Base-by-base conservation (phyloP, 1,140 invertebrate species). In the Brachystomella parvula region DNA sequence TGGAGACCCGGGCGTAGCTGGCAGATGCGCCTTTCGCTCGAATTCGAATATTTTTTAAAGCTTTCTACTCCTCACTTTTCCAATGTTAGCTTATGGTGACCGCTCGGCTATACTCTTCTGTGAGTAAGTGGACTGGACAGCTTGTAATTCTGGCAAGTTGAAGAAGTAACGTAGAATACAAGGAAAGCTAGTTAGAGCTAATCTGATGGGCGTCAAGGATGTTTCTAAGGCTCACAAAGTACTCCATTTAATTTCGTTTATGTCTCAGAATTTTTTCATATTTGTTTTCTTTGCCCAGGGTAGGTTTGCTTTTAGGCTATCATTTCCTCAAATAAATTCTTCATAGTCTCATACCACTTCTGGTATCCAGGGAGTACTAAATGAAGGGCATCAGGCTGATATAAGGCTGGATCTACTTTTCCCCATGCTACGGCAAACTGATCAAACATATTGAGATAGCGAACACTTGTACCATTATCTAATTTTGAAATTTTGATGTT, bases 371-470 rank as follows among this genome's bases (percentile, higher is more conserved):
- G 56, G 17, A 63, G 17, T 0, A 31, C 32, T 21, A 69, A 61
- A 63, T 69, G 67, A 0, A 69, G 26, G 2, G 26, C 3, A 39
- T 69, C 67, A 21, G 30, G 3, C 1, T 32, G 26, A 44, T 47
- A 69, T 28, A 69, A 44, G 19, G 32, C 19, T 3, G 61, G 29
- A 30, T 65, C 59, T 3, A 65, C 39, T 3, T 58, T 15, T 15
- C 21, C 63, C n/a, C 57, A 64, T 28, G 35, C 58, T 6, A 32
- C 47, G 47, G 56, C 31, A 44, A 69, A 69, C 3, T 33, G 26
- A 12, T 66, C 29, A n/a, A 56, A 69, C 67, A 69, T 65, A 57
- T 65, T 35, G 9, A 69, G 24, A 24, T 35, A 69, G 6, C 24
- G 32, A 33, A 69, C 39, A 6, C 29, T 60, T 17, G 61, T 12